Percentiles rank a stretch among this genome's conserved stretches.
Conservation (phyloP, 2,797 vertebrate species). For the Staurois parvus region DNA sequence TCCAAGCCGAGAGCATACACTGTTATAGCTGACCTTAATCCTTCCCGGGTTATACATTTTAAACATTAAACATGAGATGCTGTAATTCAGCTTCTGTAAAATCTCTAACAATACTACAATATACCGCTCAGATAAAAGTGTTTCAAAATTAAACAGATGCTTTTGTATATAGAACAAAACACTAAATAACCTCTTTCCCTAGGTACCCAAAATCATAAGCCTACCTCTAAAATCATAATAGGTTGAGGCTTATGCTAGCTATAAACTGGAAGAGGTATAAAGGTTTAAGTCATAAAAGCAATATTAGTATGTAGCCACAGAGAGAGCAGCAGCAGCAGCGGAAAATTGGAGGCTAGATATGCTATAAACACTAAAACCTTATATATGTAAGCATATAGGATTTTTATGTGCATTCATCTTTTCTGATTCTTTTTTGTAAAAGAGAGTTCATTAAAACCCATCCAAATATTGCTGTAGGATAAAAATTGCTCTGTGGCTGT, state of each 20-base stretch:
- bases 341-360: background rate
- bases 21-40: too few relatives aligned
- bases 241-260: conserved; percentile 3
- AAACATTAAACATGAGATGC: background rate
- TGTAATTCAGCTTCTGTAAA: background rate
- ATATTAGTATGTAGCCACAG: conserved; percentile 39
- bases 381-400: background rate
- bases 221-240: background rate
- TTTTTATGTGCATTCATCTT: background rate
- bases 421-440: background rate
- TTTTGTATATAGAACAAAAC: background rate
- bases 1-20: too few relatives aligned
- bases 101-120: background rate
- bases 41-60: too few relatives aligned
- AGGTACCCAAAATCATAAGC: background rate
- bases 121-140: background rate
- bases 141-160: background rate
- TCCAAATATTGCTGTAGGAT: background rate
- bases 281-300: conserved; percentile 10
- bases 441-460: background rate
- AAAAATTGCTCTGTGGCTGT: background rate
- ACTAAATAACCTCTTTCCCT: background rate
- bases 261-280: background rate
- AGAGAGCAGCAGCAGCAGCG: conserved; percentile 25
- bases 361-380: background rate